phyloP scores from a whole-genome alignment of 1,140 invertebrate species.

The Tetranychus cinnabarinus region DNA sequence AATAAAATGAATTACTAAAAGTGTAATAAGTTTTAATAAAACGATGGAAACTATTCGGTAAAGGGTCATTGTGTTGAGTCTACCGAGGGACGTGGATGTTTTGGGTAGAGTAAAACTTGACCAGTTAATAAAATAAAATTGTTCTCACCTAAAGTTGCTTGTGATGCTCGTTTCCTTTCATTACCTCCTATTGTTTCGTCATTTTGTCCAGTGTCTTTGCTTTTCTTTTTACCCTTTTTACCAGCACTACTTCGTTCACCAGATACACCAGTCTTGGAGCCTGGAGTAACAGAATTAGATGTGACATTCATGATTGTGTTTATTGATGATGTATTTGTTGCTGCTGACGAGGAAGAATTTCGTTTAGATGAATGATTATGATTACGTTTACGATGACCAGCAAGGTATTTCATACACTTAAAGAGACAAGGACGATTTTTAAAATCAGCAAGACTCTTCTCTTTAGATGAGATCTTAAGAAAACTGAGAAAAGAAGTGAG shows the following conservation, averaged over 20 bases:
- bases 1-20: too few relatives aligned
- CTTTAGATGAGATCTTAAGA: conserved; percentile 1
- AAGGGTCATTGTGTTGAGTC: too few relatives aligned
- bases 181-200: conserved; percentile 7
- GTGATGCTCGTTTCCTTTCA: too few relatives aligned
- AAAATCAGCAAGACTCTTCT: neutral
- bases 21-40: too few relatives aligned
- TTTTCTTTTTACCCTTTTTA: neutral
- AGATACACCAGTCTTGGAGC: neutral
- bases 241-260: neutral
- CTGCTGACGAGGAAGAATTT: neutral
- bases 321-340: neutral
- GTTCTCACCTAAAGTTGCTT: too few relatives aligned
- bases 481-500: neutral
- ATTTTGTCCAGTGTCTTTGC: neutral
- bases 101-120: too few relatives aligned
- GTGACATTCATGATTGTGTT: neutral
- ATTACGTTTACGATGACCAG: neutral
- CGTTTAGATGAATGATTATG: neutral
- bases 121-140: too few relatives aligned
- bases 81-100: too few relatives aligned
- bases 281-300: neutral
- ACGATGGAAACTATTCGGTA: too few relatives aligned
- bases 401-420: neutral
- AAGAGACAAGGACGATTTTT: neutral